Evolutionary conservation across 2,797 vertebrate species (phyloP), one percentile per base, ranked within the genome.

Genomic region (Stomatorhinus walkeri): DNA sequence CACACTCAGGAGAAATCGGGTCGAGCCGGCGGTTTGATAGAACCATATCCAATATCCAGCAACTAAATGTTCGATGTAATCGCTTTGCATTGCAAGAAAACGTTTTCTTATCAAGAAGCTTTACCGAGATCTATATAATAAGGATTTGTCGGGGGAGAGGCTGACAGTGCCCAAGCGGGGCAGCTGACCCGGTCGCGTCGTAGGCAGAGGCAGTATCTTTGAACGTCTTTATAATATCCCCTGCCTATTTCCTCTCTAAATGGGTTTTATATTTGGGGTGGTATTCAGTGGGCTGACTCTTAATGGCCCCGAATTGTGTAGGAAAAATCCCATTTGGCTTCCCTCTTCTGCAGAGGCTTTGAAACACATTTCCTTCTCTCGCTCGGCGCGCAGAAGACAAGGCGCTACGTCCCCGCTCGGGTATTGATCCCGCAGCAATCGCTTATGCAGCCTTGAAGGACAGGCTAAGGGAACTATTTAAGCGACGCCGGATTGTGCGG

Each of bases 351-450:
- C 76, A 59, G 49, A 59, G 76, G 76, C n/a, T 83, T 88, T 83
- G 51, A 83, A 83, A 83, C 76, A 83, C 72, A 59, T 88, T 54
- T 88, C 48, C 49, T 88, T 40, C 76, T 88, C 81, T 84, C 43
- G 48, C 72, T 83, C 49, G 16, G 72, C 36, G 46, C 36, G 32
- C 32, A 43, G 87, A 81, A 56, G 64, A 72, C 72, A 19, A 32
- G 43, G 72, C 32, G 49, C 49, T 88, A 32, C 4, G 68, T 56
- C 49, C 87, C 32, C 49, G 76, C n/a, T 61, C 72, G 72, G 48
- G 52, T 59, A 84, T 61, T 46, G 88, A 88, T 88, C 88, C 52
- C 51, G 68, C 72, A 59, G 36, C 76, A 12, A 61, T 83, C 36
- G 52, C 36, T 54, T 61, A 81, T 48, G 51, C 28, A 46, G 76